Evolutionary conservation across 2,888 invertebrate genomes (phyloP), one percentile per base, ranked within the genome.

Genomic region (Lycaena phlaeas): DNA sequence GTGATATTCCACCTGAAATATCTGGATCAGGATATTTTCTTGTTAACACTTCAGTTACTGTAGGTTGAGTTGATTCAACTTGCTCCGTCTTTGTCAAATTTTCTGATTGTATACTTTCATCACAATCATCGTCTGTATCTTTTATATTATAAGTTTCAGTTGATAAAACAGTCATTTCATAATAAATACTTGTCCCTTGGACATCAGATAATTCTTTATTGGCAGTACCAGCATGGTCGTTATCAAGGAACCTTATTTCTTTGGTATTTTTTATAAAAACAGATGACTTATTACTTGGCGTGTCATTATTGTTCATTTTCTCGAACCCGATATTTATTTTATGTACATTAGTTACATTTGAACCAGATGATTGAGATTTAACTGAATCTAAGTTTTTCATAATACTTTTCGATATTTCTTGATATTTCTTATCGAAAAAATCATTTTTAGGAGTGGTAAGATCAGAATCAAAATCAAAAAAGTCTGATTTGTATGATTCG

Each of bases 261-360:
- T 86, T 85, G 51, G 87, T 87, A 64, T 87, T 85, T 52, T 87
- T 86, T 50, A 82, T 85, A 45, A 73, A 71, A 39, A 86, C 77
- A 52, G 78, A 71, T 15, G 82, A 79, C 56, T 75, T 78, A 52
- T 82, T 84, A 51, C 59, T 69, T n/a, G 82, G 82, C 34, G 75
- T 76, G 48, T 78, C 72, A 48, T 87, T n/a, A n/a, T n/a, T 70
- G 49, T 70, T 76, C 43, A 76, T 64, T 41, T 70, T 79, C 48
- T 81, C 78, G 52, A 84, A 70, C 15, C 76, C 71, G 42, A 73
- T 56, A 49, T 75, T 76, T 52, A 70, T 55, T 50, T 64, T 70
- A 45, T 71, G 64, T 30, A 65, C 53, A 46, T 68, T 70, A 36
- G 70, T 74, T 4, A 50, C 47, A 57, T 74, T 77, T 37, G 61